These are phyloP conservation scores for Molanna angustata DNA, from an alignment of 2,888 invertebrate species.

Conservation along the genomic window DNA sequence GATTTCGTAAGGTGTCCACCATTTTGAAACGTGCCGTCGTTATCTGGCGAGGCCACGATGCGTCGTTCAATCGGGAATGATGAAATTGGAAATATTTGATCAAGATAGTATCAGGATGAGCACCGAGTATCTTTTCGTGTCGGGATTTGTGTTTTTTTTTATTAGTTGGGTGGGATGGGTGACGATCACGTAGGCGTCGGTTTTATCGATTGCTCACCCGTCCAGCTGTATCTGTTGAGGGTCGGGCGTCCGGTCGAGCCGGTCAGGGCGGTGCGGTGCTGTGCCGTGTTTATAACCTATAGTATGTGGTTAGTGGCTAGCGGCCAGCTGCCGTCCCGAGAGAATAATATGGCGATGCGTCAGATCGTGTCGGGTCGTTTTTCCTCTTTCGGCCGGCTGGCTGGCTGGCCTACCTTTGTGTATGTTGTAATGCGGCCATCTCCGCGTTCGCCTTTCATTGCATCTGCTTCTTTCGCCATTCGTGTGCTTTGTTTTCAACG, in stretches of 20 bases:
- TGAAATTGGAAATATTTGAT: slow-evolving; percentile 4
- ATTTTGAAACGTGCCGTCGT: slow-evolving; percentile 46
- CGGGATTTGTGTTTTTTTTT: slow-evolving; percentile 4
- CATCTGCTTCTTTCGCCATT: no score
- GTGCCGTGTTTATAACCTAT: neutral
- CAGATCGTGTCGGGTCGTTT: no score
- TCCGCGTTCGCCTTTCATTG: no score
- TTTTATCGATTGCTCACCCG: slow-evolving; percentile 23
- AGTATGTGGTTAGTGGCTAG: no score
- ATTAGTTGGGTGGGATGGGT: slow-evolving; percentile 15
- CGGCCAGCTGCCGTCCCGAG: slow-evolving; percentile 2
- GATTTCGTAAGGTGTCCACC: slow-evolving; percentile 61
- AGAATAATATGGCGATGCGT: no score
- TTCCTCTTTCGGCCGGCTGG: slow-evolving; percentile 13
- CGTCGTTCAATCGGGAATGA: slow-evolving; percentile 2
- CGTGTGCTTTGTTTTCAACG: no score
- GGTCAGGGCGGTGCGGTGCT: slow-evolving; percentile 1
- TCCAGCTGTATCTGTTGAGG: slow-evolving; percentile 24
- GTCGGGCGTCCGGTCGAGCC: slow-evolving; percentile 5
- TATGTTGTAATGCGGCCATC: no score
- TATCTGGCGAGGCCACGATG: slow-evolving; percentile 3
- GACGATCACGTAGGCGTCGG: slow-evolving; percentile 24
- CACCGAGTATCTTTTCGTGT: slow-evolving; percentile 2
- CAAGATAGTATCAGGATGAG: slow-evolving; percentile 1
- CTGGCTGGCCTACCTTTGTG: no score